phyloP scores from a whole-genome alignment of 2,113 vertebrate species.

The Eulemur rufifrons region DNA sequence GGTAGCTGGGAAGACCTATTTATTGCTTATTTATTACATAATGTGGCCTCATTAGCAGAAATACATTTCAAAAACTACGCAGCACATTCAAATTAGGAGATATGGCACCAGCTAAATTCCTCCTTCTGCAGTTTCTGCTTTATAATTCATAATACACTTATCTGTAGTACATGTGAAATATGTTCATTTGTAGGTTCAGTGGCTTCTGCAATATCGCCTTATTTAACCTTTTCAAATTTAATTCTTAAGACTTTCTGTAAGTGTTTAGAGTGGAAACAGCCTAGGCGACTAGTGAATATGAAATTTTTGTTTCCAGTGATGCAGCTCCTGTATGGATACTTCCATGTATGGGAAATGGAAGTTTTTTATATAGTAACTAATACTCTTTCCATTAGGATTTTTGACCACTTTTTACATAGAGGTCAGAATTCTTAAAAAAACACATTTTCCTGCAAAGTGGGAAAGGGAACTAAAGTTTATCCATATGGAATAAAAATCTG shows the following conservation, averaged over 20 bases:
- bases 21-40: neutral
- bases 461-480: neutral
- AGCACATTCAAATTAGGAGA: neutral
- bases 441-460: constrained; percentile 19
- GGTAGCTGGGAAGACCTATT: neutral
- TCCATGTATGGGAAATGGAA: neutral
- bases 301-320: neutral
- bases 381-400: neutral
- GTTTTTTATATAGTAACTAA: neutral
- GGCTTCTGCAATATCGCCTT: neutral
- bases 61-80: neutral
- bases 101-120: neutral
- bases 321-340: neutral
- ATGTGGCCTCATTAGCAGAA: neutral
- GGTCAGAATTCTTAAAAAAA: constrained; percentile 28
- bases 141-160: neutral
- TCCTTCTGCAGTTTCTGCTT: neutral
- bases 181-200: neutral
- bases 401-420: constrained; percentile 19
- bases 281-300: neutral
- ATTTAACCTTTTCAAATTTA: neutral
- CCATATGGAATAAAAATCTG: constrained; percentile 25
- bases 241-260: neutral
- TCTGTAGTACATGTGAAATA: neutral
- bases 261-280: neutral